Evolutionary conservation across 2,113 vertebrate species (phyloP).

Genomic region (Colistium nudipinnis): DNA sequence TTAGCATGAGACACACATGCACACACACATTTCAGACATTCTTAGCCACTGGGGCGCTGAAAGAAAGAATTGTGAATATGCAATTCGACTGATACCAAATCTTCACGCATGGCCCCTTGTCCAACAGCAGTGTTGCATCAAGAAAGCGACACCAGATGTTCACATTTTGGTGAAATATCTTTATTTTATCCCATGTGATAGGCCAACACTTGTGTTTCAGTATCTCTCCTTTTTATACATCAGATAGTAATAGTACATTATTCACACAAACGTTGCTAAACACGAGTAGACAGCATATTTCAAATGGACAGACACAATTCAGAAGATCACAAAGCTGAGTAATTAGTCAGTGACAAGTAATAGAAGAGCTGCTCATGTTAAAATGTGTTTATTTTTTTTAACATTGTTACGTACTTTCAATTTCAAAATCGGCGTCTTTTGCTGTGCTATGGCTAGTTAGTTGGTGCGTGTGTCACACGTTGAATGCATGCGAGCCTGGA

Average conservation of each 20-base stretch:
- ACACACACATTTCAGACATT: background rate
- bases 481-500: conserved; percentile 31
- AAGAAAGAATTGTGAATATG: background rate
- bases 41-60: background rate
- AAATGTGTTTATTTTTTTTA: conserved; percentile 77
- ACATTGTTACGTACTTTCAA: conserved; percentile 64
- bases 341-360: conserved; percentile 85
- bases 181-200: conserved; percentile 88
- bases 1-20: conserved; percentile 1
- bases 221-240: conserved; percentile 85
- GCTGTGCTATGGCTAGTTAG: conserved; percentile 67
- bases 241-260: conserved; percentile 88
- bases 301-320: conserved; percentile 86
- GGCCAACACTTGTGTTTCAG: conserved; percentile 85
- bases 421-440: conserved; percentile 65
- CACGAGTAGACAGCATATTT: conserved; percentile 90
- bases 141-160: conserved; percentile 1
- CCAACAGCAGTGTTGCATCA: background rate
- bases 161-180: conserved; percentile 85
- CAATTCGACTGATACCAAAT: background rate
- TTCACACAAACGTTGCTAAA: conserved; percentile 91
- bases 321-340: conserved; percentile 87
- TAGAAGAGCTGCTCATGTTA: conserved; percentile 77
- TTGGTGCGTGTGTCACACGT: conserved; percentile 52
- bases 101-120: background rate